Evolutionary conservation across 2,113 vertebrate species (phyloP).

Genomic region (Bettongia penicillata): DNA sequence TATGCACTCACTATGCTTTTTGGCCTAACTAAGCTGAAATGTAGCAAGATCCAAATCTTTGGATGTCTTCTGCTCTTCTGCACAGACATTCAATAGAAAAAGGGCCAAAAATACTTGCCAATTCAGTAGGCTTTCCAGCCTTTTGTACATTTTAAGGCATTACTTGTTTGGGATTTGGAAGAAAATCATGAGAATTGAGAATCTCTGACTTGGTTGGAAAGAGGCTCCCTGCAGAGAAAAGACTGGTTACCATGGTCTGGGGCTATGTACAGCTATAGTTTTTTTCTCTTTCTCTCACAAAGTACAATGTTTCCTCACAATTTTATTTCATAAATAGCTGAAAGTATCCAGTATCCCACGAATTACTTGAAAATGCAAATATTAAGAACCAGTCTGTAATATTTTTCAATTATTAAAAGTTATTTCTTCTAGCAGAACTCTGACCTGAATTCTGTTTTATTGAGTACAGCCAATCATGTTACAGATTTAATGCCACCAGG

Average conservation of each 20-base stretch:
- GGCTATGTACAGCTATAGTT: conserved; percentile 69
- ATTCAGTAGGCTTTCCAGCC: conserved; percentile 79
- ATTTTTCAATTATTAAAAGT: conserved; percentile 42
- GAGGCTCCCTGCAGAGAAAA: conserved; percentile 78
- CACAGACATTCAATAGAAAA: conserved; percentile 58
- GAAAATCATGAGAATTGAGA: conserved; percentile 76
- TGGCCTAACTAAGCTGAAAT: conserved; percentile 54
- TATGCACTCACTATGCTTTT: not conserved
- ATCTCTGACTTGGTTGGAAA: conserved; percentile 76
- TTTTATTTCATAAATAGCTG: conserved; percentile 81
- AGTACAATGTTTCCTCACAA: conserved; percentile 80
- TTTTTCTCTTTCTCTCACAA: conserved; percentile 54
- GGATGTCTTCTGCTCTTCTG: conserved; percentile 42
- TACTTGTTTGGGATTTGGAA: conserved; percentile 79
- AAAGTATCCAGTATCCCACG: conserved; percentile 75
- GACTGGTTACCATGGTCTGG: conserved; percentile 81
- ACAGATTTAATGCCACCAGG: not conserved
- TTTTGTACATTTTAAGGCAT: conserved; percentile 78
- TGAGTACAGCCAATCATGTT: conserved; percentile 33
- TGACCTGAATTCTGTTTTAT: conserved; percentile 23
- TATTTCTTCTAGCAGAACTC: conserved; percentile 24
- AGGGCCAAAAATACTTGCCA: conserved; percentile 70
- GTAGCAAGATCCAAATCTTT: conserved; percentile 61
- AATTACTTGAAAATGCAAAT: conserved; percentile 60
- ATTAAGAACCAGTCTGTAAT: conserved; percentile 30